These are phyloP conservation scores for Ophion slaviceki DNA, from an alignment of 2,888 invertebrate genomes.

Conservation along the genomic window DNA sequence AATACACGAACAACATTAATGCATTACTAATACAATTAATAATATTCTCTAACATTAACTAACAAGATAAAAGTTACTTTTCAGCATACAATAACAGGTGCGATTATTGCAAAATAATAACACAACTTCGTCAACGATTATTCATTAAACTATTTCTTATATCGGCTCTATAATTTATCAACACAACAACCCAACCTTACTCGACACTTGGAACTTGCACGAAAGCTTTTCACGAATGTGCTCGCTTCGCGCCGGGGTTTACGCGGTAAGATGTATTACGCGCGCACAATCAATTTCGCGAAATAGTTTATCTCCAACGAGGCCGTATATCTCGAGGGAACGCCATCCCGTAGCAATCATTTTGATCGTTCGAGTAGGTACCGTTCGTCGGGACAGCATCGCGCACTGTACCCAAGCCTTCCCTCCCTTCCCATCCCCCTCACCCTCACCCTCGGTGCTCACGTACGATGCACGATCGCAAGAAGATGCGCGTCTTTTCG, in stretches of 20 bases:
- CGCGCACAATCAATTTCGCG: constrained; percentile 17
- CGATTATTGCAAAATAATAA: too few relatives aligned
- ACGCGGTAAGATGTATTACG: not conserved
- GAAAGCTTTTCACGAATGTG: not conserved
- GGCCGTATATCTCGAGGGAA: not conserved
- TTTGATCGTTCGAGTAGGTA: constrained; percentile 27
- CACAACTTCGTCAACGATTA: too few relatives aligned
- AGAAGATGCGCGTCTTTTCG: not conserved
- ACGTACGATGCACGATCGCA: not conserved
- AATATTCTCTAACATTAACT: too few relatives aligned
- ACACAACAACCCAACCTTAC: too few relatives aligned
- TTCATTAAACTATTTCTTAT: too few relatives aligned
- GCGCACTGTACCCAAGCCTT: not conserved
- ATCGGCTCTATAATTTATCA: too few relatives aligned
- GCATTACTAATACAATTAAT: too few relatives aligned
- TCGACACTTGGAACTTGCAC: too few relatives aligned
- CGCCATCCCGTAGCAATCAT: constrained; percentile 1
- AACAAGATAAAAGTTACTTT: too few relatives aligned
- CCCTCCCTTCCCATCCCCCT: not conserved
- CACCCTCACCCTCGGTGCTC: not conserved
- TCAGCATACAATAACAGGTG: too few relatives aligned
- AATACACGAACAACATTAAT: too few relatives aligned
- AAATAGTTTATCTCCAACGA: constrained; percentile 20
- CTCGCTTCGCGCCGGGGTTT: not conserved
- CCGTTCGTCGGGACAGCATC: constrained; percentile 9